Conservation (phyloP, 2,113 vertebrate genomes). For the Bufo gargarizans region DNA sequence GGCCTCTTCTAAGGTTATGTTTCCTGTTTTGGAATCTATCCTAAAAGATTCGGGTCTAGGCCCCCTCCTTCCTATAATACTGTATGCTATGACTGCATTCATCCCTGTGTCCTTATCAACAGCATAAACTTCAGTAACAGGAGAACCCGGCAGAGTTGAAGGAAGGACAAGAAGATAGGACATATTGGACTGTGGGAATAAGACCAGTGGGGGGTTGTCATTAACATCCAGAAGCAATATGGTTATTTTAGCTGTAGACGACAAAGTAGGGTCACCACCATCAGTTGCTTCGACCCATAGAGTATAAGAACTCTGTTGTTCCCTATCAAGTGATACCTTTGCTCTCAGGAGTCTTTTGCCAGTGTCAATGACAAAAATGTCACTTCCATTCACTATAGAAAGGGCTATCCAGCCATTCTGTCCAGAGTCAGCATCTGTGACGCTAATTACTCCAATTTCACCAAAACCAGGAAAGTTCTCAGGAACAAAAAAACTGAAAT, state of each 20-base stretch:
- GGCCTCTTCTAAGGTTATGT: conserved; percentile 92
- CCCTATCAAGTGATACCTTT: conserved; percentile 90
- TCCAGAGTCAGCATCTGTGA: conserved; percentile 90
- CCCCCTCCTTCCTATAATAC: conserved; percentile 93
- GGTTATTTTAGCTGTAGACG: conserved; percentile 93
- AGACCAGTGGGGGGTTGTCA: conserved; percentile 93
- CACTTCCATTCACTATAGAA: conserved; percentile 92
- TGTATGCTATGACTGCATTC: conserved; percentile 98
- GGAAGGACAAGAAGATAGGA: conserved; percentile 95
- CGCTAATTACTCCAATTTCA: conserved; percentile 94
- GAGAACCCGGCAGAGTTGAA: conserved; percentile 91
- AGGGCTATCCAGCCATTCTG: conserved; percentile 94
- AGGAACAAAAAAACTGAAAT: conserved; percentile 97
- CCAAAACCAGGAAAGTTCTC: conserved; percentile 97
- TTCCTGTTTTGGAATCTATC: conserved; percentile 94
- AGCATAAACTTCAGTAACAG: conserved; percentile 95
- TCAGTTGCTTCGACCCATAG: conserved; percentile 93
- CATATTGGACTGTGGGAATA: conserved; percentile 97
- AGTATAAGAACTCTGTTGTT: conserved; percentile 93
- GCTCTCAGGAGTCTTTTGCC: conserved; percentile 90
- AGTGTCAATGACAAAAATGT: conserved; percentile 96
- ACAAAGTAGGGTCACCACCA: conserved; percentile 90
- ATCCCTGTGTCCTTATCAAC: conserved; percentile 97
- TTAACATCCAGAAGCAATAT: conserved; percentile 95
- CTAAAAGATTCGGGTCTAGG: conserved; percentile 90